Evolutionary conservation across 2,113 vertebrate genomes (phyloP).

Genomic region (Salvator merianae): DNA sequence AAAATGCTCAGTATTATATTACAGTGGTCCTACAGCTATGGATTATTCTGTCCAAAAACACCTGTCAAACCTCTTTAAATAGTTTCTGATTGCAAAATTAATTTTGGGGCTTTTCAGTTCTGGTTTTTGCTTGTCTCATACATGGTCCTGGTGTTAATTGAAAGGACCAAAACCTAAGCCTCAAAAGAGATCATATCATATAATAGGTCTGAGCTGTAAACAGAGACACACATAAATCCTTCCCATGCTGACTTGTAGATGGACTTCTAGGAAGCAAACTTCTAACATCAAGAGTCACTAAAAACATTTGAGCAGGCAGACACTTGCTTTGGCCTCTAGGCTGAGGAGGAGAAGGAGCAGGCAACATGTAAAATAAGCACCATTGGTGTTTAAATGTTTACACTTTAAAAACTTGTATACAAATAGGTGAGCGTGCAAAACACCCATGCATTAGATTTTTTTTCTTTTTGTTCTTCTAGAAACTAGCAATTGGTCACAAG

Average conservation of each 20-base stretch:
- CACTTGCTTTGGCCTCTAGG: slow-evolving; percentile 12
- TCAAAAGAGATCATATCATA: not conserved
- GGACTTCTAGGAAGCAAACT: slow-evolving; percentile 1
- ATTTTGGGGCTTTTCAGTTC: not conserved
- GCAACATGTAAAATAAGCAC: slow-evolving; percentile 24
- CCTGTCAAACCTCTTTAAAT: not conserved
- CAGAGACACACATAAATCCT: not conserved
- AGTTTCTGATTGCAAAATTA: not conserved
- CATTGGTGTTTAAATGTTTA: not conserved
- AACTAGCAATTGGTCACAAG: slow-evolving; percentile 37
- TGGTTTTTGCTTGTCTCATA: not conserved
- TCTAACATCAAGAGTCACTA: not conserved
- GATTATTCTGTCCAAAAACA: not conserved
- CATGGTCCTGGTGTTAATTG: not conserved
- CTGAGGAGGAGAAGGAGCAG: slow-evolving; percentile 1
- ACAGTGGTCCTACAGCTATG: not conserved
- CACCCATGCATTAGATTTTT: slow-evolving; percentile 19
- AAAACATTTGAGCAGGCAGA: not conserved
- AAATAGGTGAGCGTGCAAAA: slow-evolving; percentile 20
- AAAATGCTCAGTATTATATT: not conserved
- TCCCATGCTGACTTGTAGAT: not conserved
- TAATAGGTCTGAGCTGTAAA: not conserved
- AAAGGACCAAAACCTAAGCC: not conserved
- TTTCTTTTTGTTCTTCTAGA: slow-evolving; percentile 9
- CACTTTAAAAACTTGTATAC: not conserved